Percentiles rank a stretch among this genome's conserved stretches.
Evolutionary conservation across 2,797 vertebrate genomes (phyloP).

Genomic region (Anguilla megastoma): DNA sequence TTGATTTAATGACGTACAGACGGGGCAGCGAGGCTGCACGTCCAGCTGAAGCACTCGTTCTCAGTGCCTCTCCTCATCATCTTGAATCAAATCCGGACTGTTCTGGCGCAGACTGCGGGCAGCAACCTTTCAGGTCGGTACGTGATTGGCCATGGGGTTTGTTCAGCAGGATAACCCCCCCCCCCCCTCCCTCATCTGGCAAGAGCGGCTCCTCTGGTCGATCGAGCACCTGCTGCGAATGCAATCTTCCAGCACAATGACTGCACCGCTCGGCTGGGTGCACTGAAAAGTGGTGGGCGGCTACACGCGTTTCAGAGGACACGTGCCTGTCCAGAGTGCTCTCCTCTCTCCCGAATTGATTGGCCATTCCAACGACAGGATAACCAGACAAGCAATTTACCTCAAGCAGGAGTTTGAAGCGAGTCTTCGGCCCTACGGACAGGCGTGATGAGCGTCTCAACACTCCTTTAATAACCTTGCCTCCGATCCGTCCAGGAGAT

Average conservation of each 20-base stretch:
- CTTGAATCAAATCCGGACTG: neutral
- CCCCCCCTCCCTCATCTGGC: neutral
- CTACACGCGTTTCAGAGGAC: neutral
- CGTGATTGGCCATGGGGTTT: neutral
- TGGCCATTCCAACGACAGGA: neutral
- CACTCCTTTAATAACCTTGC: neutral
- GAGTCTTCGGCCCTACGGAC: neutral
- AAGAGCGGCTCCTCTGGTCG: neutral
- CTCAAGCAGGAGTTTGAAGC: neutral
- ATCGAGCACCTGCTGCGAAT: neutral
- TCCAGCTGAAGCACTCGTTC: neutral
- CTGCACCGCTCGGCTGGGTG: neutral
- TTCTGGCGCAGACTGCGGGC: neutral
- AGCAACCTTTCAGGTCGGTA: neutral
- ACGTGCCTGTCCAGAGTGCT: neutral
- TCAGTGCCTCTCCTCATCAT: neutral
- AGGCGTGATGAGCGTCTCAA: neutral
- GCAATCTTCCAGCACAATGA: slow-evolving; percentile 11
- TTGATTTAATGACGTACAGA: neutral
- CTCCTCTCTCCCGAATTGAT: neutral
- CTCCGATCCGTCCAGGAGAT: slow-evolving; percentile 3
- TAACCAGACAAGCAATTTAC: neutral
- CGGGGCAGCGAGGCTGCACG: neutral
- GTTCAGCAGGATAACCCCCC: neutral
- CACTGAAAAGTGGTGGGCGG: neutral